phyloP scores from a whole-genome alignment of 2,797 vertebrate genomes.

The Denticeps clupeoides region DNA sequence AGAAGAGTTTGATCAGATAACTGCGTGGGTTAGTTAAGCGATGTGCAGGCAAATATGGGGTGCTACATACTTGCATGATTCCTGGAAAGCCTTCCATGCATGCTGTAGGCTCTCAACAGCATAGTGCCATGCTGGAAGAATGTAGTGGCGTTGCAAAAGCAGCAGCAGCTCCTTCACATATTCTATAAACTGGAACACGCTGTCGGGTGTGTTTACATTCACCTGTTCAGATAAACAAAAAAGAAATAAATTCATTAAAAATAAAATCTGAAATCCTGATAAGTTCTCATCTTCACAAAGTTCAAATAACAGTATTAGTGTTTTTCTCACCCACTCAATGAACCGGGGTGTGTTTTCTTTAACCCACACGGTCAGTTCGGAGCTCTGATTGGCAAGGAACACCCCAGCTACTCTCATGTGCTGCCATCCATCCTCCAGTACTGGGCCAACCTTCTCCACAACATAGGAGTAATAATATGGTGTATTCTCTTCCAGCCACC shows the following conservation, averaged over 20 bases:
- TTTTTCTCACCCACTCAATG: conserved; percentile 64
- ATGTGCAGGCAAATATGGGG: neutral
- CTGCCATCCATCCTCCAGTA: conserved; percentile 56
- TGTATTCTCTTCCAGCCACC: conserved; percentile 72
- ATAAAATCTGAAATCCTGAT: no score
- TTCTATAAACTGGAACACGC: conserved; percentile 54
- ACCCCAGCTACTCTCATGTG: conserved; percentile 36
- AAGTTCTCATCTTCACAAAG: neutral
- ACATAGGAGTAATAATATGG: conserved; percentile 61
- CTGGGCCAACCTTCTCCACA: conserved; percentile 47
- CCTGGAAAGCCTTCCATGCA: conserved; percentile 66
- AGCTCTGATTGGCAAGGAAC: conserved; percentile 48
- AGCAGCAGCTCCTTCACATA: conserved; percentile 69
- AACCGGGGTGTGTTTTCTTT: conserved; percentile 53
- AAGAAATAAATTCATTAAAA: neutral
- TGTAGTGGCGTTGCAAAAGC: conserved; percentile 60
- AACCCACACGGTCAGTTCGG: conserved; percentile 53
- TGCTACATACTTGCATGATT: conserved; percentile 77
- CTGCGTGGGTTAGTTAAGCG: neutral
- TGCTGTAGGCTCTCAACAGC: conserved; percentile 43
- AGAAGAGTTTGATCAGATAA: no score
- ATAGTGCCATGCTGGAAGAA: conserved; percentile 62
- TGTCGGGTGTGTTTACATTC: conserved; percentile 62
- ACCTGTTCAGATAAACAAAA: conserved; percentile 39
- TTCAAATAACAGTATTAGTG: neutral